phyloP scores from a whole-genome alignment of 1,140 invertebrate genomes.

The Eriocheir sinensis region DNA sequence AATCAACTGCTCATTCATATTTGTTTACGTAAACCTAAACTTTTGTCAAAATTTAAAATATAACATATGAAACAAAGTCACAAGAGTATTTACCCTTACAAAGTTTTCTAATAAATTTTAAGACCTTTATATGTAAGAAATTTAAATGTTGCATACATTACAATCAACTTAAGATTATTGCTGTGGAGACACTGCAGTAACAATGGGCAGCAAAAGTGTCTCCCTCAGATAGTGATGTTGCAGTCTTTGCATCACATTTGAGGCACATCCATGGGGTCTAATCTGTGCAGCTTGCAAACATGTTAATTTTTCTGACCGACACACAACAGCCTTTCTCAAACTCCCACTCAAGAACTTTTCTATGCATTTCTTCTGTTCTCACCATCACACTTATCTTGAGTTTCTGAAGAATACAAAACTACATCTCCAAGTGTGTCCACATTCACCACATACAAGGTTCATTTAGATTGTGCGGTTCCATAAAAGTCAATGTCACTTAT shows the following conservation, averaged over 20 bases:
- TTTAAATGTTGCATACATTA: not conserved
- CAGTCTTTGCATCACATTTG: not conserved
- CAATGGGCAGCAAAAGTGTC: not conserved
- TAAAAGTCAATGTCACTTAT: not conserved
- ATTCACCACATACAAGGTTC: constrained; percentile 27
- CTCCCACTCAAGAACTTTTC: not conserved
- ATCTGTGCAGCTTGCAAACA: constrained; percentile 51
- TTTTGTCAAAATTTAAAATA: not conserved
- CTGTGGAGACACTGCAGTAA: not conserved
- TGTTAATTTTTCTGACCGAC: constrained; percentile 2
- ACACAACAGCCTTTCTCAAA: not conserved
- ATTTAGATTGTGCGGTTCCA: constrained; percentile 36
- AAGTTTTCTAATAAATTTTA: not conserved
- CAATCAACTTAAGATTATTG: not conserved
- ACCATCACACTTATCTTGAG: constrained; percentile 39
- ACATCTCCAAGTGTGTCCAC: constrained; percentile 31
- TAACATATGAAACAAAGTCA: not conserved
- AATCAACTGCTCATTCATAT: not conserved
- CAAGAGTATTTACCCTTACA: not conserved
- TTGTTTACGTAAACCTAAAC: not conserved
- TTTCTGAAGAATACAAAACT: constrained; percentile 45
- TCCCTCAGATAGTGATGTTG: not conserved
- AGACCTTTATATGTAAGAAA: not conserved
- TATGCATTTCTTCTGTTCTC: constrained; percentile 18
- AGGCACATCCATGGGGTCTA: constrained; percentile 29